Conservation (phyloP, 2,797 vertebrate genomes). For the Emydoidea blandingii region DNA sequence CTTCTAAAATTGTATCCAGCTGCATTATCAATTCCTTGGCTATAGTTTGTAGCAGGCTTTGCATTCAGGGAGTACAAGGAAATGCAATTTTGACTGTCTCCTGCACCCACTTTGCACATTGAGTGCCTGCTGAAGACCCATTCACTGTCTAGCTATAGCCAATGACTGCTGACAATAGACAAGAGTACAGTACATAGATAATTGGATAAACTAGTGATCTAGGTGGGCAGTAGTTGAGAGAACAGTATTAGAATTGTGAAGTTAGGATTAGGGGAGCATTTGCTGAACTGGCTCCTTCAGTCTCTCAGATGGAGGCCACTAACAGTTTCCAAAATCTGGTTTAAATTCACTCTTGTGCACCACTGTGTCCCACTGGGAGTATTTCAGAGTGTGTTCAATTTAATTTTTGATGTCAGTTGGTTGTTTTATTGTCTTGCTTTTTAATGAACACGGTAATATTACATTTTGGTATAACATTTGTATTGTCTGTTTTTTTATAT, state of each 20-base stretch:
- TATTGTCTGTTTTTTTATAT: not conserved
- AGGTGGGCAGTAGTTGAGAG: not conserved
- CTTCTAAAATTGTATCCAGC: not conserved
- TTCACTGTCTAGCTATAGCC: not conserved
- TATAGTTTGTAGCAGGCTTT: not conserved
- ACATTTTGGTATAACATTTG: not conserved
- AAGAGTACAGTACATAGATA: not conserved
- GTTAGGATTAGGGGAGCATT: not conserved
- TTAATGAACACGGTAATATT: not conserved
- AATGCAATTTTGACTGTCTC: not conserved
- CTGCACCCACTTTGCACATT: not conserved
- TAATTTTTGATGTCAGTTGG: not conserved
- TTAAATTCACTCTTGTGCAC: not conserved
- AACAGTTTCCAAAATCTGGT: not conserved
- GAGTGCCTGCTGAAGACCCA: not conserved
- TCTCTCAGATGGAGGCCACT: not conserved
- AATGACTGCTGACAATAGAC: not conserved
- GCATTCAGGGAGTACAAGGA: not conserved
- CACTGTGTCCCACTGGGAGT: not conserved
- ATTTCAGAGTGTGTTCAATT: not conserved
- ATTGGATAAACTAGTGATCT: not conserved
- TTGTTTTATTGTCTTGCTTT: not conserved
- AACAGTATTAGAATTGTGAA: not conserved
- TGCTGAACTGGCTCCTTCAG: not conserved
- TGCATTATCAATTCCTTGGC: not conserved